Base-by-base conservation (phyloP, 1,140 invertebrate species). In the Rhyzopertha dominica region DNA sequence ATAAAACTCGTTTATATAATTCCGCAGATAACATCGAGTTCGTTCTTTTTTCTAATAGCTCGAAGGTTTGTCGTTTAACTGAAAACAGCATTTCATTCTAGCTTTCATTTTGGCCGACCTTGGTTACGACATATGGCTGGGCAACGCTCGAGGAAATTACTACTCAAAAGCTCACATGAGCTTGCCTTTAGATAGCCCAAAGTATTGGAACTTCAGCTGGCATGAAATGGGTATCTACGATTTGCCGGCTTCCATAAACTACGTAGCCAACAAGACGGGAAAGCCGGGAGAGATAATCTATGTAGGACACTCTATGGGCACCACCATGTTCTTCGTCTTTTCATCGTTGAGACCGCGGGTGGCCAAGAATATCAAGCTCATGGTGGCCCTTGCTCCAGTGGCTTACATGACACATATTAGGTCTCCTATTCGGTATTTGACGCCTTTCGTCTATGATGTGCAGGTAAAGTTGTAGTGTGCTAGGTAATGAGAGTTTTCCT, bases 71-170 rank as follows among this genome's bases (percentile, higher is more conserved):
- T n/a, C n/a, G n/a, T n/a, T n/a, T n/a, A n/a, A n/a, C n/a, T n/a
- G n/a, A n/a, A n/a, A n/a, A n/a, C n/a, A n/a, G n/a, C n/a, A n/a
- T n/a, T n/a, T n/a, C n/a, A n/a, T 68, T 68, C 35, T 49, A 82
- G 84, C 62, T 4, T 85, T 81, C 51, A 64, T 82, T 16, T 65
- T 87, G 4, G 76, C 81, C 2, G 81, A 87, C 64, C 64, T 68
- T 41, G 85, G 85, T 14, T 90, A 79, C 51, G 87, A 90, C 57
- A 85, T 90, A 0, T 87, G 83, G 83, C 56, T 86, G 38, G 80
- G 79, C 1, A 87, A 88, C 58, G 68, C 71, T 4, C 68, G 84
- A 40, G 83, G 84, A 1, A 85, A 78, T 49, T 67, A 63, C 13
- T 83, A 85, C 56, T 79, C 77, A 1, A 69, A 58, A 26, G 67